phyloP scores from a whole-genome alignment of 1,140 invertebrate species.

The Orius laevigatus region DNA sequence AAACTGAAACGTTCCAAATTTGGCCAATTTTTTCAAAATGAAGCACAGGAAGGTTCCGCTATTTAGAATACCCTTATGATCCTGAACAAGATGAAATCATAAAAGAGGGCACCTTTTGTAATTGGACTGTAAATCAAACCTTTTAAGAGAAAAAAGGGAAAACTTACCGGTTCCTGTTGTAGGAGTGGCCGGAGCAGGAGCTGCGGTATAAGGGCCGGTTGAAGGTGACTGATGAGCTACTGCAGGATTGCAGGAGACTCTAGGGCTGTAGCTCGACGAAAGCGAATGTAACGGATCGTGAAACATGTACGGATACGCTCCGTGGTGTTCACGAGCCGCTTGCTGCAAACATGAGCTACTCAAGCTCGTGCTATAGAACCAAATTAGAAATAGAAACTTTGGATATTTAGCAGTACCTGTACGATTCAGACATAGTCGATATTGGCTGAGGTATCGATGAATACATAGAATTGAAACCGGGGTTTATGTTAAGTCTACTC shows the following conservation, averaged over 20 bases:
- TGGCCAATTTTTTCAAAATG: too few species aligned
- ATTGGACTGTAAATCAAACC: too few species aligned
- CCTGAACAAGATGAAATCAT: too few species aligned
- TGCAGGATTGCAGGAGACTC: slow-evolving; percentile 39
- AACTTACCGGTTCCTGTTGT: slow-evolving; percentile 21
- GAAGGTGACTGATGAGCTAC: slow-evolving; percentile 40
- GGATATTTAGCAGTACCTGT: slow-evolving; percentile 46
- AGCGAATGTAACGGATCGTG: slow-evolving; percentile 63
- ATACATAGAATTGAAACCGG: slow-evolving; percentile 87
- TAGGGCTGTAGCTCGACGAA: slow-evolving; percentile 43
- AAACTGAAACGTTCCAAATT: too few species aligned
- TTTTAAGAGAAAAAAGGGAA: too few species aligned
- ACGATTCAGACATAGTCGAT: slow-evolving; percentile 74
- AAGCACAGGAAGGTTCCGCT: too few species aligned
- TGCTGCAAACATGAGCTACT: slow-evolving; percentile 45
- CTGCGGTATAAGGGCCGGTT: slow-evolving; percentile 25
- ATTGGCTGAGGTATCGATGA: slow-evolving; percentile 86
- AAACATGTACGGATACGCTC: slow-evolving; percentile 83
- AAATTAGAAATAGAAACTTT: background rate
- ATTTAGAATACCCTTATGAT: too few species aligned
- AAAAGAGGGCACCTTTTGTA: too few species aligned
- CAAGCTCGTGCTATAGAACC: slow-evolving; percentile 25
- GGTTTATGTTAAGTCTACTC: slow-evolving; percentile 55
- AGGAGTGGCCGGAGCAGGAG: slow-evolving; percentile 14
- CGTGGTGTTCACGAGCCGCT: slow-evolving; percentile 24